These are phyloP conservation scores for Ganaspis brasiliensis DNA, from an alignment of 2,888 invertebrate genomes.

Conservation along the genomic window DNA sequence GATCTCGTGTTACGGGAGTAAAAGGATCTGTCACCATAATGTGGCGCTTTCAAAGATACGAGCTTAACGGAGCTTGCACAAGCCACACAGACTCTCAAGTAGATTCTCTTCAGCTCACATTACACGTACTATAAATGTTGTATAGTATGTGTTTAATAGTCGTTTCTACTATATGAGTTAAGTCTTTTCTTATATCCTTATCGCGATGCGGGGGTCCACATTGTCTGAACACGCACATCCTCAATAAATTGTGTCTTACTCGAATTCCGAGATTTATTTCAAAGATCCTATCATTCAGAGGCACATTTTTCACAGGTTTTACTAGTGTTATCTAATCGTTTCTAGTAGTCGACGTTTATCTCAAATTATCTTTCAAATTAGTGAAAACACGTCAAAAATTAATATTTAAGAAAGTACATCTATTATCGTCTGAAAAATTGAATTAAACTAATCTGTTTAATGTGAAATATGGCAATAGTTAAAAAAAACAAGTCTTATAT, in stretches of 20 bases:
- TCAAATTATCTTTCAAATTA: too few species aligned
- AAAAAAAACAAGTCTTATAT: too few species aligned
- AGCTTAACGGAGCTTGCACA: slow-evolving; percentile 36
- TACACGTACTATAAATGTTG: background rate
- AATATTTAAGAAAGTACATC: too few species aligned
- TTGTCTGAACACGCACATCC: slow-evolving; percentile 31
- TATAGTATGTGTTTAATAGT: slow-evolving; percentile 13
- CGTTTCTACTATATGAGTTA: slow-evolving; percentile 7
- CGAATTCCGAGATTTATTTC: slow-evolving; percentile 6
- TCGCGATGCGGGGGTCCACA: slow-evolving; percentile 8
- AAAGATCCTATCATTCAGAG: background rate
- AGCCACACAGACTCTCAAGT: slow-evolving; percentile 24
- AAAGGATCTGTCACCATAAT: slow-evolving; percentile 42
- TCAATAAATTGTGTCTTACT: slow-evolving; percentile 10
- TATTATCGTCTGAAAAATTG: too few species aligned
- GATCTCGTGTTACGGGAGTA: slow-evolving; percentile 40
- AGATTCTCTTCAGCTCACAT: slow-evolving; percentile 16
- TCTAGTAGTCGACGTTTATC: too few species aligned
- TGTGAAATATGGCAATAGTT: too few species aligned
- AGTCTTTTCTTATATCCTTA: slow-evolving; percentile 19
- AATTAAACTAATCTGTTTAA: too few species aligned
- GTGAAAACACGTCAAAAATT: too few species aligned
- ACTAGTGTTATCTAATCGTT: background rate
- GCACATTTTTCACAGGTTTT: background rate
- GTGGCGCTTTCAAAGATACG: slow-evolving; percentile 33